Conservation (phyloP, 2,888 invertebrate species). For the Apomyelois bistriatella region DNA sequence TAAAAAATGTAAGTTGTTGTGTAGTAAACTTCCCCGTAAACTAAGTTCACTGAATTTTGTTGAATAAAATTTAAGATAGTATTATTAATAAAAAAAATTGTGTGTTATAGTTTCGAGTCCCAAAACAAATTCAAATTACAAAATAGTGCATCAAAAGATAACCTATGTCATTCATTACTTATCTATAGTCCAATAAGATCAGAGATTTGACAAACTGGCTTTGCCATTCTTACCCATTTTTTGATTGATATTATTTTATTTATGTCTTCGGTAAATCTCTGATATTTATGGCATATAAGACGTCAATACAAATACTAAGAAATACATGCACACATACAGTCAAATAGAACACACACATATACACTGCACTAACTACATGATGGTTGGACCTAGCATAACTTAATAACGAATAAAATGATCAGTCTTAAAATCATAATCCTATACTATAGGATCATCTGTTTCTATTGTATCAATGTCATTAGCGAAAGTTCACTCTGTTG, state of each 20-base stretch:
- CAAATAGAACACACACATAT: conserved; percentile 56
- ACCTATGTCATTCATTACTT: conserved; percentile 1
- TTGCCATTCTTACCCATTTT: neutral
- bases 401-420: conserved; percentile 76
- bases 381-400: conserved; percentile 73
- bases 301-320: conserved; percentile 19
- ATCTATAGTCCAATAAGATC: conserved; percentile 27
- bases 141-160: conserved; percentile 1
- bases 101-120: neutral
- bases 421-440: conserved; percentile 71
- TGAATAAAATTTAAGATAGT: no score
- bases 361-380: conserved; percentile 56
- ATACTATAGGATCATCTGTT: conserved; percentile 46
- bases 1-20: no score
- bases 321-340: conserved; percentile 36
- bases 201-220: conserved; percentile 22
- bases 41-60: no score
- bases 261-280: conserved; percentile 40
- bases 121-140: neutral
- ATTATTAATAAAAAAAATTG: no score
- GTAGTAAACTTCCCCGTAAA: no score
- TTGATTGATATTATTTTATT: neutral
- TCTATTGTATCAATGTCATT: conserved; percentile 43
- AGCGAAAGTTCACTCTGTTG: conserved; percentile 60
- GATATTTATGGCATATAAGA: conserved; percentile 38